phyloP scores from a whole-genome alignment of 2,113 vertebrate species.

The Alosa alosa region DNA sequence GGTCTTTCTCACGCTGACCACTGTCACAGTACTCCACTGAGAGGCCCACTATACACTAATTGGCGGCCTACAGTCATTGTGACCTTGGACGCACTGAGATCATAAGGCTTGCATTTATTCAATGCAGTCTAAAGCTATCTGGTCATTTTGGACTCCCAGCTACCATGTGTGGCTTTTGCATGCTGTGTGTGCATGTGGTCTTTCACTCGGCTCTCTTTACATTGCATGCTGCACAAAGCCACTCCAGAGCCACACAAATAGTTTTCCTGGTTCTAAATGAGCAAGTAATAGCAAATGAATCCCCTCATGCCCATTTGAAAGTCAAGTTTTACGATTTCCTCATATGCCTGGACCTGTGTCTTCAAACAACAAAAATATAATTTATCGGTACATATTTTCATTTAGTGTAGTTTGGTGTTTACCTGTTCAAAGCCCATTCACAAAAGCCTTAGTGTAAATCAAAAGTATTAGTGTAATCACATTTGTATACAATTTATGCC shows the following conservation, averaged over 20 bases:
- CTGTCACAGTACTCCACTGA: not conserved
- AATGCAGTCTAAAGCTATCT: not conserved
- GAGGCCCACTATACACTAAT: not conserved
- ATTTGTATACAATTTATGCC: constrained; percentile 7
- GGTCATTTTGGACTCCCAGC: not conserved
- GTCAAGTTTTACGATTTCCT: not conserved
- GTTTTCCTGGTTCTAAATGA: not conserved
- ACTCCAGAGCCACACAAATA: not conserved
- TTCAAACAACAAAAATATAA: not conserved
- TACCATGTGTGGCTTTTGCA: not conserved
- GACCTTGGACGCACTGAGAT: not conserved
- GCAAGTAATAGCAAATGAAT: not conserved
- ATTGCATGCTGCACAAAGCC: not conserved
- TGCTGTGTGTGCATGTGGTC: not conserved
- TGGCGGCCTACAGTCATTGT: not conserved
- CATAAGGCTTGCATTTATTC: not conserved
- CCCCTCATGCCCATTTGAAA: not conserved
- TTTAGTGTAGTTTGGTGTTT: not conserved
- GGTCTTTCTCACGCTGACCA: not conserved
- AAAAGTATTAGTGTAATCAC: not conserved
- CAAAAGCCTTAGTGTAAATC: not conserved
- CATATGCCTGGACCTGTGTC: not conserved
- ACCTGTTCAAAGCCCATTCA: not conserved
- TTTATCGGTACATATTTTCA: not conserved
- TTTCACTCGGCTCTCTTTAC: not conserved